Evolutionary conservation across 2,797 vertebrate species (phyloP).

Genomic region (Ctenopoma kingsleyae): DNA sequence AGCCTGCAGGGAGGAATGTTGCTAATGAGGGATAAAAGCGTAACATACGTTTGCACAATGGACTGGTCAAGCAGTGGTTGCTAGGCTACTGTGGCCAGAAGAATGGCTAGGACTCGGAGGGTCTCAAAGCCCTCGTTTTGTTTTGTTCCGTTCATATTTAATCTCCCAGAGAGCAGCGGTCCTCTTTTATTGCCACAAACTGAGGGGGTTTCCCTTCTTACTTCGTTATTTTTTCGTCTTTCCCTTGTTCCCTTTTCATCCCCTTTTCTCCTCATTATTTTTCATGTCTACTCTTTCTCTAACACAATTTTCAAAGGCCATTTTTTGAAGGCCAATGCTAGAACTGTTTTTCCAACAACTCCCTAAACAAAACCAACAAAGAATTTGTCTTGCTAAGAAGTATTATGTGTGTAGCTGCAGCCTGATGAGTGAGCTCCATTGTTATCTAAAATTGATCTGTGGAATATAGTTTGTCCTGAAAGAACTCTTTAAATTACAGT

Average conservation of each 20-base stretch:
- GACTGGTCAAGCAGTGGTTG: conserved; percentile 87
- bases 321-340: conserved; percentile 1
- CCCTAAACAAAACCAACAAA: not conserved
- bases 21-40: conserved; percentile 87
- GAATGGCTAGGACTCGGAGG: conserved; percentile 84
- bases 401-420: conserved; percentile 14
- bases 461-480: not conserved
- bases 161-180: conserved; percentile 85
- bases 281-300: conserved; percentile 35
- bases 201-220: conserved; percentile 80
- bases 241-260: conserved; percentile 40
- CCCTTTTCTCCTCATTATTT: conserved; percentile 42
- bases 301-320: conserved; percentile 4
- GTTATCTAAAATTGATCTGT: not conserved
- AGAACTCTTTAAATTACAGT: not conserved
- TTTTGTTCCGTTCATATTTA: conserved; percentile 89
- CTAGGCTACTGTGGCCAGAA: conserved; percentile 87
- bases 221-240: conserved; percentile 71
- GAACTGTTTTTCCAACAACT: conserved; percentile 3
- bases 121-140: conserved; percentile 87
- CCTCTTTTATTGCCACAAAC: conserved; percentile 81
- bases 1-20: conserved; percentile 83
- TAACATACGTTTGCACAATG: conserved; percentile 87
- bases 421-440: not conserved
- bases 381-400: not conserved